A percentile compares a stretch with the other conserved stretches of the same genome.
phyloP scores from a whole-genome alignment of 2,797 vertebrate species.

The Sebastes alutus region DNA sequence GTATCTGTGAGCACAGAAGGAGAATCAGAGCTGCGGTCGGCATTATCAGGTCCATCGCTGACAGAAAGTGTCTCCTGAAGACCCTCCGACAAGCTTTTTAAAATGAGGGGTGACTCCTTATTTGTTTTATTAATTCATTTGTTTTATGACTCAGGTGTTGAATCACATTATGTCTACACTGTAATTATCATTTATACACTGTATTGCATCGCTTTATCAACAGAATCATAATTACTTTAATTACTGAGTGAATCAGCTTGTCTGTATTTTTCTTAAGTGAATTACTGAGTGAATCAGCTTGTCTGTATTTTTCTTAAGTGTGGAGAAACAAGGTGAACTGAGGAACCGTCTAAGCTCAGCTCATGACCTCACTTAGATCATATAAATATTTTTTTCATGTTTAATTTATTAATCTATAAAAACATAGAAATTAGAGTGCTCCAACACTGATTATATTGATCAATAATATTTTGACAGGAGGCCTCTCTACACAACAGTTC shows the following conservation, averaged over 20 bases:
- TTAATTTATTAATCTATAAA: no score
- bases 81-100: slow-evolving; percentile 6
- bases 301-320: background rate
- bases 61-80: background rate
- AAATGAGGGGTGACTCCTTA: background rate
- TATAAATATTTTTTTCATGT: background rate
- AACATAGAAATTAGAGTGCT: no score
- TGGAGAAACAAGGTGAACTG: background rate
- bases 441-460: no score
- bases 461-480: no score
- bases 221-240: background rate
- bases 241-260: background rate
- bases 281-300: background rate
- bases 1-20: slow-evolving; percentile 11
- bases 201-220: background rate
- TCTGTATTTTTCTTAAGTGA: background rate
- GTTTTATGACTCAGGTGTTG: slow-evolving; percentile 1
- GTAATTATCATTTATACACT: background rate
- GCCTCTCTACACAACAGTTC: no score
- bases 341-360: background rate
- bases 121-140: background rate
- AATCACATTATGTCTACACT: background rate
- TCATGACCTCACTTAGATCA: background rate
- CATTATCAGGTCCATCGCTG: slow-evolving; percentile 10
- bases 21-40: background rate